phyloP scores from a whole-genome alignment of 2,888 invertebrate genomes.

The Hypolimnas misippus region DNA sequence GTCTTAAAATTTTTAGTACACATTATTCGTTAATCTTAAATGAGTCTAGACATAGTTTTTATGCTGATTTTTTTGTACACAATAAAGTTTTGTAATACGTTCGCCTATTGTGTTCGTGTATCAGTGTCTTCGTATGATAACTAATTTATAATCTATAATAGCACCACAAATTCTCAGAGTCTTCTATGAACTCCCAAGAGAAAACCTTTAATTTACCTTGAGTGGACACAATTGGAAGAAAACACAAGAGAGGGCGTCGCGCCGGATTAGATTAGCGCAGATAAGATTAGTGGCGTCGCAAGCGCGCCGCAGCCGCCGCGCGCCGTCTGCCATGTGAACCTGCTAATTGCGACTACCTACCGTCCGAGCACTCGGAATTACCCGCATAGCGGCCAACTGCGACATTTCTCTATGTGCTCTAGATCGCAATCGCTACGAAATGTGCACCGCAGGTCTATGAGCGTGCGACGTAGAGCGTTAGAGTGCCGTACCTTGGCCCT shows the following conservation, averaged over 20 bases:
- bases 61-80: too few relatives aligned
- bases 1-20: not conserved
- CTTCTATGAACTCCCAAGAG: constrained; percentile 65
- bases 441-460: constrained; percentile 48
- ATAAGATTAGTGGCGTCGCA: constrained; percentile 77
- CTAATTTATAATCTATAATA: constrained; percentile 34
- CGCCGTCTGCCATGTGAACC: constrained; percentile 57
- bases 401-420: constrained; percentile 40
- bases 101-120: not conserved
- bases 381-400: constrained; percentile 45
- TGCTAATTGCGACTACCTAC: constrained; percentile 65
- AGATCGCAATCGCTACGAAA: constrained; percentile 43
- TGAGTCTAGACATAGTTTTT: not conserved
- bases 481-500: constrained; percentile 56
- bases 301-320: constrained; percentile 45
- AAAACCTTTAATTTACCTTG: constrained; percentile 79
- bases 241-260: constrained; percentile 79
- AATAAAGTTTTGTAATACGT: not conserved
- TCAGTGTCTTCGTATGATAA: not conserved
- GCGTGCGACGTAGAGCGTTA: constrained; percentile 46
- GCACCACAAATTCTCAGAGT: constrained; percentile 59
- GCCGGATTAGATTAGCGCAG: constrained; percentile 78
- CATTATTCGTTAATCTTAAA: not conserved
- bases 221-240: constrained; percentile 82
- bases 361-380: constrained; percentile 42